Percentiles rank a stretch among this genome's conserved stretches.
Evolutionary conservation across 1,140 invertebrate species (phyloP).

Genomic region (Achatina immaculata): DNA sequence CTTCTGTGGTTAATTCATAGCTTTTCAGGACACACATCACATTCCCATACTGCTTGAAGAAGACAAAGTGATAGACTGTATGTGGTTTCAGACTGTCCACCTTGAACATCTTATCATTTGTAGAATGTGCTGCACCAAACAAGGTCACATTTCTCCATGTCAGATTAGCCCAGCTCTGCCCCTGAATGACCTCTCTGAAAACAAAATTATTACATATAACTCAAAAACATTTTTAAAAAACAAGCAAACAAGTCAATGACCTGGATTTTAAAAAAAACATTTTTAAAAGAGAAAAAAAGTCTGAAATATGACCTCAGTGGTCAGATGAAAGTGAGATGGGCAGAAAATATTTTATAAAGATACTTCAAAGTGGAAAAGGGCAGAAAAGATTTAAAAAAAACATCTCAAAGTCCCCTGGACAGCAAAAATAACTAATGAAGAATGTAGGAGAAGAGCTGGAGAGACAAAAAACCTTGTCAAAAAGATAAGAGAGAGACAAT

Average conservation of each 20-base stretch:
- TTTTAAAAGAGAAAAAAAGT: not conserved
- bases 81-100: slow-evolving; percentile 5
- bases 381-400: not conserved
- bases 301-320: not conserved
- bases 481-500: too few species aligned
- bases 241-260: not conserved
- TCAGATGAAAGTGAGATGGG: not conserved
- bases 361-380: not conserved
- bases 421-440: too few species aligned
- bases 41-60: not conserved
- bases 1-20: not conserved
- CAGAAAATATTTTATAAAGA: not conserved
- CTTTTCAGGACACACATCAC: not conserved
- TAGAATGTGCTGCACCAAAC: not conserved
- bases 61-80: slow-evolving; percentile 1
- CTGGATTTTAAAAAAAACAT: too few species aligned
- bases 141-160: not conserved
- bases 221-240: not conserved
- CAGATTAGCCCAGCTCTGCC: not conserved
- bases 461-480: too few species aligned
- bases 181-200: not conserved
- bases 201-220: not conserved
- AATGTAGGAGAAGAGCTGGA: too few species aligned
- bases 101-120: not conserved
- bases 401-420: not conserved